phyloP scores from a whole-genome alignment of 1,140 invertebrate genomes.

The Formica selysi region DNA sequence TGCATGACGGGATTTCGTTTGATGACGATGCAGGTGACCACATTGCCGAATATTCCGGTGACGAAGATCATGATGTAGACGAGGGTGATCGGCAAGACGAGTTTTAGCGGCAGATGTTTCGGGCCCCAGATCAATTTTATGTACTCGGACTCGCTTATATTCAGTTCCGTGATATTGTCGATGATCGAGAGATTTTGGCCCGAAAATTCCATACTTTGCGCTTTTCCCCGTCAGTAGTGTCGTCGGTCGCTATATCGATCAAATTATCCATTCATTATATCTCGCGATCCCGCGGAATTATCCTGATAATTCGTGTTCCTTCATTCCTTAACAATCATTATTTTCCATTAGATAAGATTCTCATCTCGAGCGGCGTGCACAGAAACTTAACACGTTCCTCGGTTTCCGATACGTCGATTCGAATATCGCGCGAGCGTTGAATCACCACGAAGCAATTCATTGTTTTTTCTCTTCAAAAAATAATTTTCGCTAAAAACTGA shows the following conservation, averaged over 20 bases:
- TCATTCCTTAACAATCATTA: constrained; percentile 15
- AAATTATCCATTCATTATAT: neutral
- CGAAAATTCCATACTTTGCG: constrained; percentile 63
- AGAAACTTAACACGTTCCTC: neutral
- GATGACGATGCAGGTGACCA: constrained; percentile 90
- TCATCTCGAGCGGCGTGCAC: neutral
- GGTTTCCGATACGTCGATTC: neutral
- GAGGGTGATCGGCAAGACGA: constrained; percentile 85
- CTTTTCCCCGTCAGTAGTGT: too few relatives aligned
- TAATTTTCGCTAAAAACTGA: neutral
- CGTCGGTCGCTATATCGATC: neutral
- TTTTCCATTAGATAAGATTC: neutral
- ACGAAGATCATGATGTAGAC: constrained; percentile 88
- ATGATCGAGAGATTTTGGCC: neutral
- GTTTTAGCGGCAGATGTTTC: constrained; percentile 79
- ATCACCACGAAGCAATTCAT: neutral
- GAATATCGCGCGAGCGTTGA: constrained; percentile 5
- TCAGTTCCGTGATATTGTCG: constrained; percentile 62
- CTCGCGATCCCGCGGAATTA: neutral
- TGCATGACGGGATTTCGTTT: constrained; percentile 88
- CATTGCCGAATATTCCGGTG: constrained; percentile 89
- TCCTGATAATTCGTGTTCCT: neutral
- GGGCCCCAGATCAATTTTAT: constrained; percentile 74
- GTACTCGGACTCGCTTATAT: constrained; percentile 76
- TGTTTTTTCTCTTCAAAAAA: neutral